These are phyloP conservation scores for Drosophila lowei DNA, from an alignment of 1,140 invertebrate genomes.

Conservation along the genomic window DNA sequence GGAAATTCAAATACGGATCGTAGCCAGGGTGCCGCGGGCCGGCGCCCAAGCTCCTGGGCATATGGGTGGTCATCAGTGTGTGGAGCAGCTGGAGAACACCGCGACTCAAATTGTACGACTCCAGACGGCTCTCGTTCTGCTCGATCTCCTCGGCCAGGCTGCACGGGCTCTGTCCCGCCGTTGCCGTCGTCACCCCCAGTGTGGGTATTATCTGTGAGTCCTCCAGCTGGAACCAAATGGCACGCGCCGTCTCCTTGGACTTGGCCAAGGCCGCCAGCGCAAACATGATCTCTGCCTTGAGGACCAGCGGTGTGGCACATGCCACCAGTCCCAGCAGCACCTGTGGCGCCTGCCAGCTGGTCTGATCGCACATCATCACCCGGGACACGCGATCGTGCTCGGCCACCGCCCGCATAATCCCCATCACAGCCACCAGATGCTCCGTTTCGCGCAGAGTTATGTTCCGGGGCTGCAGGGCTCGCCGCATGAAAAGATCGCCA, in stretches of 20 bases:
- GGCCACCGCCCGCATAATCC: constrained; percentile 90
- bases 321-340: constrained; percentile 92
- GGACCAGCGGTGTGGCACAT: constrained; percentile 91
- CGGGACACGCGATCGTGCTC: constrained; percentile 91
- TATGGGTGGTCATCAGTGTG: constrained; percentile 89
- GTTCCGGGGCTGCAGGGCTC: constrained; percentile 83
- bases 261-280: constrained; percentile 91
- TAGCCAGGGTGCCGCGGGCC: constrained; percentile 93
- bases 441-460: constrained; percentile 94
- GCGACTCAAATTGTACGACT: constrained; percentile 93
- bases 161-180: constrained; percentile 85
- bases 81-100: constrained; percentile 91
- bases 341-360: constrained; percentile 91
- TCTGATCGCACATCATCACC: constrained; percentile 92
- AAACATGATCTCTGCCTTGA: constrained; percentile 92
- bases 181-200: constrained; percentile 84
- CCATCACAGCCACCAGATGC: constrained; percentile 91
- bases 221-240: constrained; percentile 94
- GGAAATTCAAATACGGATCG: constrained; percentile 94
- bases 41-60: constrained; percentile 91
- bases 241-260: constrained; percentile 89
- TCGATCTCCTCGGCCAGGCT: constrained; percentile 76
- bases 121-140: constrained; percentile 94
- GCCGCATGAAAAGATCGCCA: no score
- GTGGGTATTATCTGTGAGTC: constrained; percentile 92